phyloP scores from a whole-genome alignment of 2,888 invertebrate genomes.

The Amphiduros pacificus region DNA sequence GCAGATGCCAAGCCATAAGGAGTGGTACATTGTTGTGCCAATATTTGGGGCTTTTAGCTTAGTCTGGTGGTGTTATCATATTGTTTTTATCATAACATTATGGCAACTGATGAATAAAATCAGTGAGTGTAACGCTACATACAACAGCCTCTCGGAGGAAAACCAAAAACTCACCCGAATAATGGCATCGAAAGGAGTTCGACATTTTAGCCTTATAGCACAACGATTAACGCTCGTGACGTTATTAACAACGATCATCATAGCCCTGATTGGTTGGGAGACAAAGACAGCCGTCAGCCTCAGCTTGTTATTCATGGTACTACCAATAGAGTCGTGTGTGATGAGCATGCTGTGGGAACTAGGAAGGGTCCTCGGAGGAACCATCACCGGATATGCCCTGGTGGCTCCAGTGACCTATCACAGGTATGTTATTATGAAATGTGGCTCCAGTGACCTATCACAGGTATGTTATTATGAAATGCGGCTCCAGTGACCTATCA shows the following conservation, averaged over 20 bases:
- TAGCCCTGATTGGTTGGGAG: slow-evolving; percentile 50
- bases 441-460: no score
- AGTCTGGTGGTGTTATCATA: slow-evolving; percentile 53
- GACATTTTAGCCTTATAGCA: slow-evolving; percentile 56
- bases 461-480: no score
- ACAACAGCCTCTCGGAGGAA: slow-evolving; percentile 19
- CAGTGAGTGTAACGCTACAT: slow-evolving; percentile 45
- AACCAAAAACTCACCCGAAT: slow-evolving; percentile 44
- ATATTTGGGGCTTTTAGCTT: slow-evolving; percentile 45
- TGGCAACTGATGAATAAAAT: slow-evolving; percentile 55
- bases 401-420: slow-evolving; percentile 52
- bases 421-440: slow-evolving; percentile 35
- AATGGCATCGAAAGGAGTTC: slow-evolving; percentile 56
- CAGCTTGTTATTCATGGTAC: slow-evolving; percentile 42
- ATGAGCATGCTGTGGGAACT: slow-evolving; percentile 53
- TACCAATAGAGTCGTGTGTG: slow-evolving; percentile 50
- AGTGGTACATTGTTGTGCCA: slow-evolving; percentile 59
- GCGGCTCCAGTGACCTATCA: no score
- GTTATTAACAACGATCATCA: slow-evolving; percentile 42
- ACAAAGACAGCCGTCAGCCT: slow-evolving; percentile 49
- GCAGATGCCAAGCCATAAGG: slow-evolving; percentile 52
- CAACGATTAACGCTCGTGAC: slow-evolving; percentile 49
- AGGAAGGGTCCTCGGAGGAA: slow-evolving; percentile 55
- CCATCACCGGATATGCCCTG: slow-evolving; percentile 57
- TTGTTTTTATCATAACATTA: slow-evolving; percentile 46